These are phyloP conservation scores for Miniopterus natalensis DNA, from an alignment of 2,113 vertebrate species.

Conservation along the genomic window DNA sequence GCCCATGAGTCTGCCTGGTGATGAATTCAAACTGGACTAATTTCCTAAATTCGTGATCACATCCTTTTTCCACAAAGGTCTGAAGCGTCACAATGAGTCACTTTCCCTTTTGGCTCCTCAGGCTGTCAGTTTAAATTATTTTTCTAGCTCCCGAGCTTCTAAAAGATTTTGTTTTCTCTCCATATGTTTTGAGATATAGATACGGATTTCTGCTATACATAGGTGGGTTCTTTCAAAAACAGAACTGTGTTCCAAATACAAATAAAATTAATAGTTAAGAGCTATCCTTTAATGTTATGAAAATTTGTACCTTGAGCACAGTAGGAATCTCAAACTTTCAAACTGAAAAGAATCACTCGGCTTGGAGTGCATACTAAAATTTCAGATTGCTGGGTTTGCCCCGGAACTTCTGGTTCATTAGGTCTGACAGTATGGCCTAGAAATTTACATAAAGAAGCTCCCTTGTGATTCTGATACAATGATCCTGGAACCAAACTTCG, in stretches of 20 bases:
- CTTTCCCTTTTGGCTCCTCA: slow-evolving; percentile 6
- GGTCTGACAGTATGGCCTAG: not conserved
- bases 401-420: not conserved
- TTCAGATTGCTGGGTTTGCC: not conserved
- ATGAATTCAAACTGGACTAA: slow-evolving; percentile 22
- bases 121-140: slow-evolving; percentile 12
- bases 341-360: not conserved
- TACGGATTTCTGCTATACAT: not conserved
- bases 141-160: not conserved
- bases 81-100: slow-evolving; percentile 32
- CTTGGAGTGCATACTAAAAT: not conserved
- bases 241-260: not conserved
- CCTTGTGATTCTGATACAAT: not conserved
- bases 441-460: not conserved
- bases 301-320: not conserved
- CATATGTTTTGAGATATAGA: slow-evolving; percentile 7
- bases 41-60: slow-evolving; percentile 42
- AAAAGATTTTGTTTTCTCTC: slow-evolving; percentile 12
- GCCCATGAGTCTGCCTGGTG: not conserved
- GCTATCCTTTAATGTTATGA: not conserved
- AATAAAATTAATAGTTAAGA: slow-evolving; percentile 38
- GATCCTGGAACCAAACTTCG: not conserved
- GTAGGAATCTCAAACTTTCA: not conserved
- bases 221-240: not conserved
- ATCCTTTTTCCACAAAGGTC: not conserved